Evolutionary conservation across 2,113 vertebrate species (phyloP), one percentile per base, ranked within the genome.

Genomic region (Azemiops feae): DNA sequence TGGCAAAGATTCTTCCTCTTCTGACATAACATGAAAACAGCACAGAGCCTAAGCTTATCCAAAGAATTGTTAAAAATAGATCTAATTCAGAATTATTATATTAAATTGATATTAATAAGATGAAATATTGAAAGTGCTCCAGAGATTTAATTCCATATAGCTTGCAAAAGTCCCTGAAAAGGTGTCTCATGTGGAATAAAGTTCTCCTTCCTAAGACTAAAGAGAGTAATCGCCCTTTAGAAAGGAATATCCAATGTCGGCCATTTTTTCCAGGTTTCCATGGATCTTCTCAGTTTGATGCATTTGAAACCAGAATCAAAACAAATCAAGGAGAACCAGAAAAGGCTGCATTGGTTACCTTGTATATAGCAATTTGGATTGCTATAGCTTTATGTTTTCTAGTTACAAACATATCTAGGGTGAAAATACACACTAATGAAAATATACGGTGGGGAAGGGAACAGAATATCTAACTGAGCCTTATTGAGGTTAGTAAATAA

Each of bases 41-140:
- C 74, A 96, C 74, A 81, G 87, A 96, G 95, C 94, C 55, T 90
- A 97, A 94, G 57, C 60, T 93, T 52, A 91, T 93, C 90, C 58
- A 94, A 93, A 92, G n/a, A 45, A 85, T 43, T 90, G 50, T 43
- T 58, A 94, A 57, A 50, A 14, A 89, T 1, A 22, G 55, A 69
- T 90, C 57, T 90, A 93, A 96, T 93, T 94, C 74, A 95, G 95
- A 97, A 94, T 94, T 95, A 94, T 96, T 97, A 81, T 96, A 88
- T 95, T 92, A 94, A 93, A 95, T 95, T 95, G 91, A 34, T 93
- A 8, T 96, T 93, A 90, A 87, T 57, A 91, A 89, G 91, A 45
- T 94, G 22, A 92, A 95, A 91, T 52, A 90, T 93, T 95, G 58
- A 95, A 95, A 94, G 92, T 52, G 89, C 95, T 90, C 87, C 96